These are phyloP conservation scores for Periophthalmodon schlosseri DNA, from an alignment of 2,113 vertebrate genomes.

Conservation along the genomic window DNA sequence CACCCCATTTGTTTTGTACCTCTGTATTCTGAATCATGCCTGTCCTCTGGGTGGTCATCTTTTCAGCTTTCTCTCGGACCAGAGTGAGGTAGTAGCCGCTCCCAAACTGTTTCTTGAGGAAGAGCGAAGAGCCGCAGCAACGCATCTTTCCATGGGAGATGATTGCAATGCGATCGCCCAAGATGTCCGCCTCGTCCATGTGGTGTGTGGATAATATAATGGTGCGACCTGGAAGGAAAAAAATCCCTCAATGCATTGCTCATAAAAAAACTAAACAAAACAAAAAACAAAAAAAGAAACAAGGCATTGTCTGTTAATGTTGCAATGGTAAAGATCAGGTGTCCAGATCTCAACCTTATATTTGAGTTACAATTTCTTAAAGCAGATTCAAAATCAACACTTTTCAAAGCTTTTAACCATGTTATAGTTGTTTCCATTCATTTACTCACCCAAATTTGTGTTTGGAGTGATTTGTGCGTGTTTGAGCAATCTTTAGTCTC, in stretches of 20 bases:
- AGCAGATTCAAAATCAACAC: too few species aligned
- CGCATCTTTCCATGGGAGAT: conserved; percentile 93
- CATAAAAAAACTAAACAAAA: background rate
- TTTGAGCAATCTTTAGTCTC: too few species aligned
- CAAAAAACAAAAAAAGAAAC: background rate
- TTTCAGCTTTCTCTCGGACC: conserved; percentile 74
- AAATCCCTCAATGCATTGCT: background rate
- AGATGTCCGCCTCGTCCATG: conserved; percentile 97
- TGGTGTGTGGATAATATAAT: conserved; percentile 97
- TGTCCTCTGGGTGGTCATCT: conserved; percentile 74
- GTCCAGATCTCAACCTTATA: too few species aligned
- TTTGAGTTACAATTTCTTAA: too few species aligned
- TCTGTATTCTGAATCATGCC: conserved; percentile 71
- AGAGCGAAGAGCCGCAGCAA: conserved; percentile 94
- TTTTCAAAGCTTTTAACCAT: too few species aligned
- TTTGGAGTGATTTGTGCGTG: too few species aligned
- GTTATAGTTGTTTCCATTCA: too few species aligned
- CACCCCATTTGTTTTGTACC: conserved; percentile 4
- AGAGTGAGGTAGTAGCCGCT: conserved; percentile 96
- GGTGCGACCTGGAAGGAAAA: conserved; percentile 83
- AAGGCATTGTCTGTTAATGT: too few species aligned
- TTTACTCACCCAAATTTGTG: too few species aligned
- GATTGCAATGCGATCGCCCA: conserved; percentile 94
- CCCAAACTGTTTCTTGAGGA: conserved; percentile 93
- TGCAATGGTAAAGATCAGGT: too few species aligned